Evolutionary conservation across 2,888 invertebrate genomes (phyloP), one percentile per base, ranked within the genome.

Genomic region (Flexamia atlantica): DNA sequence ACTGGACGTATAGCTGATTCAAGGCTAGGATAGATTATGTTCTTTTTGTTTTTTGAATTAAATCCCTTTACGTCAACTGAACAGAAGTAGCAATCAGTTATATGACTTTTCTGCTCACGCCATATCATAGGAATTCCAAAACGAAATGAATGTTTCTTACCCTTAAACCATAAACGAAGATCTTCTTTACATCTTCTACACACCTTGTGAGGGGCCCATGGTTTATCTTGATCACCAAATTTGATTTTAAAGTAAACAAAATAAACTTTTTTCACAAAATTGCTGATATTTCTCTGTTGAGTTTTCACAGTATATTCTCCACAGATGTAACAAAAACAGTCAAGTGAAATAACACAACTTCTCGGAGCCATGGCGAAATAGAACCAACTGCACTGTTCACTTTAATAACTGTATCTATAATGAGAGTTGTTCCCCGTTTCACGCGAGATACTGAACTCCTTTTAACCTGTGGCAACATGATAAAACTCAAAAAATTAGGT

Each of bases 241-340:
- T 83, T 80, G 0, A 84, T 40, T 80, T 57, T 60, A 57, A 85
- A 84, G 80, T 82, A 86, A 64, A 82, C 85, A 53, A 80, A 79
- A 82, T 85, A 85, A 10, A 79, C 84, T 70, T 82, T 85, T 50
- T 64, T 82, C 36, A 76, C 84, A 83, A 85, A 79, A 50, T 84
- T 76, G 42, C 57, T 57, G 20, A 85, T 85, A 36, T 84, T 83
- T 81, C 81, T 83, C 53, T 42, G 81, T 81, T 83, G 81, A n/a
- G 14, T 70, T 81, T 53, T 76, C 20, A 60, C 57, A 74, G n/a
- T 85, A 40, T 82, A 68, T 46, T 68, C 50, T 23, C 84, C 42
- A 82, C 70, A 72, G 23, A 82, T 32, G 25, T 25, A 85, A 68
- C 74, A 85, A 32, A 85, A 85, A n/a, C 10, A 30, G 53, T 83